Conservation (phyloP, 1,140 invertebrate genomes). For the Dreissena polymorpha region DNA sequence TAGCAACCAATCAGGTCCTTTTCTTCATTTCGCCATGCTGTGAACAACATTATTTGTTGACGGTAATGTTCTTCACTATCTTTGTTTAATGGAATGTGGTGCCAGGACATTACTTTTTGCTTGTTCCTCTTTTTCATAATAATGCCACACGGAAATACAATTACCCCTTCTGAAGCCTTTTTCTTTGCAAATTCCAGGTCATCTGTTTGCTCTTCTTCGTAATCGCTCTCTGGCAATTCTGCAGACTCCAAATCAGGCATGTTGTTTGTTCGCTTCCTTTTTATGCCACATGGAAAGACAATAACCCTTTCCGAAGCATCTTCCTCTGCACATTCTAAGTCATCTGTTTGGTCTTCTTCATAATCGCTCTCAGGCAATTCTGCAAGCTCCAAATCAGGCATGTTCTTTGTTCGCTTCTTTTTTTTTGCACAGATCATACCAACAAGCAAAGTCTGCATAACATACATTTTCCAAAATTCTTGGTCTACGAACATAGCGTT, state of each 20-base stretch:
- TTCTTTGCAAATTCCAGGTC: neutral
- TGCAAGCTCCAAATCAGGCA: slow-evolving; percentile 7
- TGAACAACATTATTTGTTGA: slow-evolving; percentile 39
- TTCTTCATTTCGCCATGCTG: slow-evolving; percentile 39
- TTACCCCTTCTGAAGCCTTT: neutral
- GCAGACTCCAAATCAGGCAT: neutral
- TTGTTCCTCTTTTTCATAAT: slow-evolving; percentile 14
- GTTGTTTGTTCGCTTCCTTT: neutral
- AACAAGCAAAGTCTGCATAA: slow-evolving; percentile 52
- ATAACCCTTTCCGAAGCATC: slow-evolving; percentile 6
- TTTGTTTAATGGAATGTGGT: slow-evolving; percentile 26
- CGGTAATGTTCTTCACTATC: slow-evolving; percentile 34
- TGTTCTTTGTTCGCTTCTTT: neutral
- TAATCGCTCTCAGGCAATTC: slow-evolving; percentile 44
- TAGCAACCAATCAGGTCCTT: neutral
- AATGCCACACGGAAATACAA: slow-evolving; percentile 36
- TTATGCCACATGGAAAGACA: slow-evolving; percentile 31
- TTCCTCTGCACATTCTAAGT: neutral
- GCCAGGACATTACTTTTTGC: slow-evolving; percentile 32
- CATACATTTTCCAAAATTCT: slow-evolving; percentile 34
- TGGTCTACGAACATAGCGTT: slow-evolving; percentile 41
- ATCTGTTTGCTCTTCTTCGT: slow-evolving; percentile 31
- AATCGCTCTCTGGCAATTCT: slow-evolving; percentile 44
- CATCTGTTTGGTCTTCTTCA: slow-evolving; percentile 23
- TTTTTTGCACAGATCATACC: slow-evolving; percentile 36